Evolutionary conservation across 2,113 vertebrate genomes (phyloP).

Genomic region (Stictonetta naevosa): DNA sequence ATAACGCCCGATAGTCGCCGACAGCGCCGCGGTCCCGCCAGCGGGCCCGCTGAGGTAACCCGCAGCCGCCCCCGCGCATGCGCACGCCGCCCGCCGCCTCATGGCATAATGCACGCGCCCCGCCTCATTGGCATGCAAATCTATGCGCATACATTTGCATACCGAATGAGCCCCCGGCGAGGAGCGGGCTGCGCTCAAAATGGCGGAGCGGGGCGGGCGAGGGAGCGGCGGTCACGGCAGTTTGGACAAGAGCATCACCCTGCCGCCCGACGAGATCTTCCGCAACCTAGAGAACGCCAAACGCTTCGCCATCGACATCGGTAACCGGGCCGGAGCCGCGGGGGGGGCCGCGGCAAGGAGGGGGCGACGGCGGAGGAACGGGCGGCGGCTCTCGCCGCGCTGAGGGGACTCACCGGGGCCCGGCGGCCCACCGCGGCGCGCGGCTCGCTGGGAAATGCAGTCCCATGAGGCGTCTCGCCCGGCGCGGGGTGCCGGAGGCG

Average conservation of each 20-base stretch:
- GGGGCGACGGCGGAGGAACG: background rate
- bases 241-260: slow-evolving; percentile 96
- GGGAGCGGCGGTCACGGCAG: slow-evolving; percentile 74
- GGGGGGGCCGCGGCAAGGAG: background rate
- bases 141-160: slow-evolving; percentile 79
- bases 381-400: background rate
- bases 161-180: slow-evolving; percentile 61
- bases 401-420: background rate
- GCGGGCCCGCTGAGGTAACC: too few species aligned
- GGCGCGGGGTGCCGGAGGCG: accelerated
- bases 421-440: background rate
- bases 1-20: too few species aligned
- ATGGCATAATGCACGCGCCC: slow-evolving; percentile 58
- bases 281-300: slow-evolving; percentile 96
- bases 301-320: slow-evolving; percentile 97
- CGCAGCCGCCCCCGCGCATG: too few species aligned
- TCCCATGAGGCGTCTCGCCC: background rate
- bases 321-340: slow-evolving; percentile 63
- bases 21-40: too few species aligned
- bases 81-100: background rate
- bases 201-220: slow-evolving; percentile 77
- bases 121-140: slow-evolving; percentile 34
- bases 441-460: background rate
- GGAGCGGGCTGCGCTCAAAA: slow-evolving; percentile 73
- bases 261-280: slow-evolving; percentile 94